Percentiles rank a stretch among this genome's conserved stretches.
Conservation (phyloP, 2,797 vertebrate genomes). For the Monodelphis domestica region DNA sequence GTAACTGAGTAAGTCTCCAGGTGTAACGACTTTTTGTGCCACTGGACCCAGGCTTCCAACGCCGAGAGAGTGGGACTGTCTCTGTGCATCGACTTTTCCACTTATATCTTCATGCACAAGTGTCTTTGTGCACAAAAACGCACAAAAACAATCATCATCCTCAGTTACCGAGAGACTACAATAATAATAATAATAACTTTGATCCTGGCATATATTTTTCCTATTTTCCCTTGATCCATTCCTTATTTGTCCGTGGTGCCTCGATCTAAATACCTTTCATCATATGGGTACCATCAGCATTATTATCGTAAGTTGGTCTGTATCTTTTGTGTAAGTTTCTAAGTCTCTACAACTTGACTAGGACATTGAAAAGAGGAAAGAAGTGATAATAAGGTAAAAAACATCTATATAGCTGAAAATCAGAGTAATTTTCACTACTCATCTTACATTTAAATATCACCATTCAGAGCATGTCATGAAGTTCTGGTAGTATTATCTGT, state of each 20-base stretch:
- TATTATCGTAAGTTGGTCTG: neutral
- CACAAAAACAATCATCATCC: no score
- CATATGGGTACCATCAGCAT: neutral
- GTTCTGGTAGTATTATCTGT: neutral
- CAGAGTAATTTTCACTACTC: neutral
- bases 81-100: no score
- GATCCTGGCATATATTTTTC: neutral
- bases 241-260: neutral
- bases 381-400: neutral
- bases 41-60: no score
- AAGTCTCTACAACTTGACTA: neutral
- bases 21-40: no score
- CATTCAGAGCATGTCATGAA: neutral
- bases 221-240: neutral
- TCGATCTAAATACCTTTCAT: neutral
- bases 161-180: no score
- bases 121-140: no score
- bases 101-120: no score
- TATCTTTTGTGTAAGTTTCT: neutral
- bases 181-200: no score
- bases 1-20: no score
- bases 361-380: neutral
- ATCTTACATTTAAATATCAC: neutral
- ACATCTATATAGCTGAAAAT: neutral
- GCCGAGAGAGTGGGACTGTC: no score